Evolutionary conservation across 2,797 vertebrate genomes (phyloP), one percentile per base, ranked within the genome.

Genomic region (Sciurus vulgaris): DNA sequence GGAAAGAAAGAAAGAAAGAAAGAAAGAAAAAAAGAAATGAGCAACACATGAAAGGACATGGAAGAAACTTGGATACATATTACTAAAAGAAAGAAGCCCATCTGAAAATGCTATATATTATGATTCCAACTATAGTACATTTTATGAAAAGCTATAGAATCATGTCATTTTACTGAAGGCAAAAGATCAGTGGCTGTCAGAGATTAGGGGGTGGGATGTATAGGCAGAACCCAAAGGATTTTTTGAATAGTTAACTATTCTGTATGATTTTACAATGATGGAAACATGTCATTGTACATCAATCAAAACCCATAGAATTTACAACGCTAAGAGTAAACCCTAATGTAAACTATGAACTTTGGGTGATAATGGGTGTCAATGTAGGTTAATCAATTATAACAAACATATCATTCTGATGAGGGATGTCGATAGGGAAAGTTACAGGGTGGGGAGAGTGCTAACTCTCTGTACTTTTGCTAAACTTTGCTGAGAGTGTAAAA

Each of bases 21-120:
- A 47, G 7, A 44, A 5, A 47, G 44, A 47, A 47, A 47, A 82
- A 82, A 82, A 70, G 30, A 76, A 86, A 44, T 18, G 2, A n/a
- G 14, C 26, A 74, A 82, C 51, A 14, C 20, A 63, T 38, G 35
- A 17, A 77, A 79, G 24, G 17, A 17, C 54, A 78, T 1, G 3
- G 44, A 38, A 26, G 63, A 49, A 78, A 73, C 12, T 38, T 77
- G 84, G 72, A 73, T 7, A n/a, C 56, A 51, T 79, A n/a, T 49
- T 72, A 18, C 47, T 51, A 51, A 92, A 65, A 73, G 77, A 86
- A 88, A 88, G 65, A 91, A 91, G 30, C 28, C 65, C 51, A 13
- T 84, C 30, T 67, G 51, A 67, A 89, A 86, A 90, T 49, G 1
- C 56, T 69, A 30, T 28, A 13, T 49, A 11, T 28, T 41, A 3